Evolutionary conservation across 1,140 invertebrate species (phyloP), one percentile per base, ranked within the genome.

Genomic region (Apis cerana): DNA sequence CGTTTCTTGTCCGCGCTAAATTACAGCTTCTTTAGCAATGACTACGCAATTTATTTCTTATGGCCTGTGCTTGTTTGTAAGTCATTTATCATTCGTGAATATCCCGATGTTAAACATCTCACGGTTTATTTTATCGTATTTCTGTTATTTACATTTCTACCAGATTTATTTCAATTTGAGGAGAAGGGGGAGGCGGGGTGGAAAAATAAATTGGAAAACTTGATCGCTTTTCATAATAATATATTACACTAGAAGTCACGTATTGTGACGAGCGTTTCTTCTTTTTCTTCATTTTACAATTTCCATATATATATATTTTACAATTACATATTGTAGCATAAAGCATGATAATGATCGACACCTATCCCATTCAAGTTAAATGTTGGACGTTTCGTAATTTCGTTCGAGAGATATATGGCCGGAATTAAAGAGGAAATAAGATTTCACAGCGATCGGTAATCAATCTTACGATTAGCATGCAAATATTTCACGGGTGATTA

Each of bases 401-500:
- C 21, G 33, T 43, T 74, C n/a, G 8, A 21, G 17, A 21, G 12
- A 59, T 33, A 11, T 58, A 50, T 1, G 5, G 54, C 54, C 48
- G n/a, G n/a, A 12, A 23, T 54, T n/a, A 13, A 69, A 13, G 68
- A 52, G 48, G 21, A 10, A 13, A 27, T 69, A 69, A 69, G 54
- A 59, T 72, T 33, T 59, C 54, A 54, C 70, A 23, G 17, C 7
- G 17, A 52, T 56, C n/a, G 23, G 50, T 71, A 56, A 52, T 69
- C 70, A 72, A 72, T 72, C 70, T 43, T 43, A 7, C 33, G 5
- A 43, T 72, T n/a, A 23, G 70, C 43, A 59, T 72, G 70, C 70
- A 72, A 72, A 72, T 72, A 58, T 17, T 33, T 27, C 52, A 56
- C 2, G 70, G 54, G 59, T 59, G 70, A 56, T 50, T 59, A 72